Base-by-base conservation (phyloP, 1,140 invertebrate species). In the Eriocheir sinensis region DNA sequence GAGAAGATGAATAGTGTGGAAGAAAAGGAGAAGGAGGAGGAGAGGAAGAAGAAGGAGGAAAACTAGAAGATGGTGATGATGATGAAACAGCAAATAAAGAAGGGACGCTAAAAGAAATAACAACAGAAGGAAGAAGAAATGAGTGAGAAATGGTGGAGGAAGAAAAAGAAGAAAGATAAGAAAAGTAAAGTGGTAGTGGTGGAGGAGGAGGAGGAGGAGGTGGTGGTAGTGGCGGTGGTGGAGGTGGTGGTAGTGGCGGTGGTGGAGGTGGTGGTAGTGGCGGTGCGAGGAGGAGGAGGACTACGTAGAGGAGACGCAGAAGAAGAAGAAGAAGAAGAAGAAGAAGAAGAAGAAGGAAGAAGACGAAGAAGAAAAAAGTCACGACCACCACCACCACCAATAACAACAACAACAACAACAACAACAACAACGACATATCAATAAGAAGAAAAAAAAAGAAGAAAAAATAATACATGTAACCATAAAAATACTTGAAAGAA, bases 401-500 rank as follows among this genome's bases (percentile, higher is more conserved):
- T 1, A 72, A 8, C n/a, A 72, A 72, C 60, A 72, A 72, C 60
- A n/a, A 72, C 60, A 72, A 12, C 60, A 72, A 0, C 60, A 72
- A 72, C 60, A 72, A 72, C 60, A 72, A 72, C 60, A 72, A 72
- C 60, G n/a, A 72, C 60, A 72, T 2, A 27, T 6, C 27, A 21
- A 72, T n/a, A 72, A 72, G 41, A 41, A 89, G 88, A n/a, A 89
- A 48, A 89, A 41, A 90, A 86, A 83, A 38, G 36, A 83, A n/a
- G 36, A 83, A n/a, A 83, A 83, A 86, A 86, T 8, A 72, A 27
- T n/a, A n/a, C n/a, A n/a, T n/a, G n/a, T 72, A 72, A 72, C 60
- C 15, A 12, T n/a, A 72, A n/a, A 12, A 72, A 72, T n/a, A 72
- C 15, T 72, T 15, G 12, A 40, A 12, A 36, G 15, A 72, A 72